phyloP scores from a whole-genome alignment of 2,888 invertebrate genomes.

The Odontocolon sp. region DNA sequence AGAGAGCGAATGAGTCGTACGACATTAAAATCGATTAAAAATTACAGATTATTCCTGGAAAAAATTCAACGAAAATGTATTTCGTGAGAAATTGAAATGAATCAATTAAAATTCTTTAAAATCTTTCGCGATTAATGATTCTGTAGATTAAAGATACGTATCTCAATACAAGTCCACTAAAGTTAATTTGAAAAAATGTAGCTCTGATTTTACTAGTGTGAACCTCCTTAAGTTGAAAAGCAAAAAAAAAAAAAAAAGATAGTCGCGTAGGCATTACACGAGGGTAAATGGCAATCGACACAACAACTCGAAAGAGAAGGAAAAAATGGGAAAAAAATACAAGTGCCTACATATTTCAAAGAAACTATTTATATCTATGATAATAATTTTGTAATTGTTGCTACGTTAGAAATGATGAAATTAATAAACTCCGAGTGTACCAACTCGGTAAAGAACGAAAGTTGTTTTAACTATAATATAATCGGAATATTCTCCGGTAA shows the following conservation, averaged over 20 bases:
- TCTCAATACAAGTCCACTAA: neutral
- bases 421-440: constrained; percentile 66
- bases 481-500: neutral
- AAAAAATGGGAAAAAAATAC: constrained; percentile 39
- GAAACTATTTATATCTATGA: constrained; percentile 58
- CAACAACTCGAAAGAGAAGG: constrained; percentile 45
- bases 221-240: neutral
- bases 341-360: too few species aligned
- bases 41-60: too few species aligned
- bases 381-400: constrained; percentile 76
- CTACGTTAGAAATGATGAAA: constrained; percentile 62
- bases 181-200: neutral
- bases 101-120: too few species aligned
- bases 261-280: constrained; percentile 48
- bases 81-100: too few species aligned
- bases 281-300: constrained; percentile 56
- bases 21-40: too few species aligned
- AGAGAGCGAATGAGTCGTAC: too few species aligned
- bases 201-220: neutral
- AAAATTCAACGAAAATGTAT: too few species aligned
- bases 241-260: constrained; percentile 11
- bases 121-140: too few species aligned
- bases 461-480: neutral
- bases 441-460: neutral
- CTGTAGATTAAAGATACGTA: too few species aligned